A percentile compares a stretch with the other conserved stretches of the same genome.
Conservation (phyloP, 1,140 invertebrate species). For the Hyphantria cunea region DNA sequence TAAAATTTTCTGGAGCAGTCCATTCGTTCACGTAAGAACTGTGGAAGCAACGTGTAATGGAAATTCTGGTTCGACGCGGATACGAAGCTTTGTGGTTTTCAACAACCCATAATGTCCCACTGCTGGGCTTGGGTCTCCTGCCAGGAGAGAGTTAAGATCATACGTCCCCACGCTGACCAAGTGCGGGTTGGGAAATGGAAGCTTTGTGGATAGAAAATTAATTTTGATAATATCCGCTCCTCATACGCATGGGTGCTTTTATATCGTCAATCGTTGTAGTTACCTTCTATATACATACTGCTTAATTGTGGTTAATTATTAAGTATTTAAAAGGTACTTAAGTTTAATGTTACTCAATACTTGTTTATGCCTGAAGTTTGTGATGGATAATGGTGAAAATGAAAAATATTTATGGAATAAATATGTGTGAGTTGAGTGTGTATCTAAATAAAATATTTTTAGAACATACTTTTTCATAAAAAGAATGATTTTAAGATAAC, state of each 20-base stretch:
- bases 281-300: background rate
- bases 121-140: no score
- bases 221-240: conserved; percentile 13
- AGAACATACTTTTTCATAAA: no score
- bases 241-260: background rate
- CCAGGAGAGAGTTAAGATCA: no score
- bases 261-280: background rate
- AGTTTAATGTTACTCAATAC: no score
- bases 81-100: conserved; percentile 32
- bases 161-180: no score
- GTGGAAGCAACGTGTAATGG: conserved; percentile 73
- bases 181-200: no score
- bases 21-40: conserved; percentile 60
- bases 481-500: no score
- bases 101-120: no score
- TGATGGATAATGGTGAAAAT: background rate
- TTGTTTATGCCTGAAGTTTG: background rate
- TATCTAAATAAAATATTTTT: no score
- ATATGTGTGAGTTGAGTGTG: no score
- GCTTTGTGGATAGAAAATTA: conserved; percentile 7
- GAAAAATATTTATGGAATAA: no score
- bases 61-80: conserved; percentile 58
- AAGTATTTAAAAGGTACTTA: no score
- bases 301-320: background rate
- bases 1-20: conserved; percentile 57